Evolutionary conservation across 2,113 vertebrate genomes (phyloP), one percentile per base, ranked within the genome.

Genomic region (Leptocoma aspasia): DNA sequence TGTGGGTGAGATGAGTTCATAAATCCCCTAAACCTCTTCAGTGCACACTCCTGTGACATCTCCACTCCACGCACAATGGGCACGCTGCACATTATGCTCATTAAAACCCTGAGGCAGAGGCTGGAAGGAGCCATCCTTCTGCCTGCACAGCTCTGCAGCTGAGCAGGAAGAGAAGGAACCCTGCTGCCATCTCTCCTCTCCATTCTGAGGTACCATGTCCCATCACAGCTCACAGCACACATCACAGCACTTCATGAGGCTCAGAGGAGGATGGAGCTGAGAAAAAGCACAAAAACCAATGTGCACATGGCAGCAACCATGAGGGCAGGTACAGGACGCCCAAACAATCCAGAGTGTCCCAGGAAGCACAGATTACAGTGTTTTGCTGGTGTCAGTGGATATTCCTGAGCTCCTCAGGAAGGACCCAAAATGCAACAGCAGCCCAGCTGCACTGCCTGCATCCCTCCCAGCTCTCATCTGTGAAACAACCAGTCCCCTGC

Each of bases 191-290:
- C 35, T 35, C 18, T 21, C 13, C 52, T 37, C n/a, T 59, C 72
- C 5, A 0, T 13, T 20, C 60, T 28, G 50, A 73, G 64, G 31
- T 20, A 12, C 52, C 0, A 0, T 0, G 1, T 57, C 64, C 41
- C 88, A 78, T 16, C 35, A 15, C 16, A 65, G 50, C 49, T 53
- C 30, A 33, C 24, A 41, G 64, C 0, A 66, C 35, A 7, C 0
- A 0, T 3, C 35, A 11, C 6, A 8, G 19, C 26, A 11, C 42
- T 42, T 23, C 37, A 21, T 0, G 4, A 1, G 8, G 37, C 59
- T 35, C 27, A 50, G 78, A 44, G 47, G 10, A 54, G 28, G 47
- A 37, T 0, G 7, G 70, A 60, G 23, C 30, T 23, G 35, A 72
- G 66, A 60, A 81, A 80, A 75, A 7, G 11, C 35, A 53, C 49